Evolutionary conservation across 2,113 vertebrate species (phyloP).

Genomic region (Potamarius usumacintae): DNA sequence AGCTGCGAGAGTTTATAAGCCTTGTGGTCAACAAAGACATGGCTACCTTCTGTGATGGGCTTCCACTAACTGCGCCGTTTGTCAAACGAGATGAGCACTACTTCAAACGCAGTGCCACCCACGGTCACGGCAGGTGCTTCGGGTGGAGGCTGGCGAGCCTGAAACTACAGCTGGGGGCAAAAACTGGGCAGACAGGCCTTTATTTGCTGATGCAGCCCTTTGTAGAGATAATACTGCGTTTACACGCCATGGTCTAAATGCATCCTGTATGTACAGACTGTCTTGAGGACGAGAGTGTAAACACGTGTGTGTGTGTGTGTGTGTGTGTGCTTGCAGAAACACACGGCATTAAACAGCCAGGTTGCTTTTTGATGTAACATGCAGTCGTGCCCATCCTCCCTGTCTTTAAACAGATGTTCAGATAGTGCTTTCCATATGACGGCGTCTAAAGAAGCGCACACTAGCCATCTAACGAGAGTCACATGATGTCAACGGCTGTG

Average conservation of each 20-base stretch:
- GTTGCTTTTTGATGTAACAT: constrained; percentile 54
- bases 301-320: constrained; percentile 9
- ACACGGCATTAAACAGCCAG: constrained; percentile 42
- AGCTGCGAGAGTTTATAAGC: constrained; percentile 38
- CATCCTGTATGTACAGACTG: constrained; percentile 58
- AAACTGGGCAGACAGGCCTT: constrained; percentile 32
- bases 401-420: constrained; percentile 64
- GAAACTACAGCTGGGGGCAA: background rate
- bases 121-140: constrained; percentile 36
- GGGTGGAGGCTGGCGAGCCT: constrained; percentile 13
- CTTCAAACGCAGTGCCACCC: constrained; percentile 44
- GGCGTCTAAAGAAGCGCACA: constrained; percentile 23
- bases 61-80: constrained; percentile 13
- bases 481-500: constrained; percentile 15
- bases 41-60: constrained; percentile 8
- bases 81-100: constrained; percentile 1
- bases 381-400: constrained; percentile 43
- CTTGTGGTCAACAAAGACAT: constrained; percentile 23
- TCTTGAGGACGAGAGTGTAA: constrained; percentile 31
- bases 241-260: constrained; percentile 64
- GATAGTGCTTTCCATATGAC: constrained; percentile 60
- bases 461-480: constrained; percentile 29
- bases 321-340: constrained; percentile 31
- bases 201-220: constrained; percentile 57
- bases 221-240: constrained; percentile 52